Evolutionary conservation across 2,888 invertebrate species (phyloP), one percentile per base, ranked within the genome.

Genomic region (Cordilura impudica): DNA sequence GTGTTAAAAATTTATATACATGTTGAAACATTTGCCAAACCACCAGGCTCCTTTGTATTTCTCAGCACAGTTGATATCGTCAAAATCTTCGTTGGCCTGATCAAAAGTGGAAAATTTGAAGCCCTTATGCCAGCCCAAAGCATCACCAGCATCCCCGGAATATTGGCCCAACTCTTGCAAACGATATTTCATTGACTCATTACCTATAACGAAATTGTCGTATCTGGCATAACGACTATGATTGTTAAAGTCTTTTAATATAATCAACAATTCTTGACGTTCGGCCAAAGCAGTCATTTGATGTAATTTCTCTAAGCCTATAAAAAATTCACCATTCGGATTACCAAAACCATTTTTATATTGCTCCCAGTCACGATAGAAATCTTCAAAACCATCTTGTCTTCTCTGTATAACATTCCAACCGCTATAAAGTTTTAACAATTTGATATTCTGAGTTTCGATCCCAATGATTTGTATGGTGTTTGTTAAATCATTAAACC

Each of bases 1-100:
- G 3, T 26, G 31, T 31, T 8, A 5, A 31, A 31, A 1, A 47
- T 8, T 53, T 19, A 75, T 67, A 67, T 19, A 75, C 74, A 67
- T 69, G 2, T 67, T 67, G 31, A 61, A 75, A 21, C 74, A 75
- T 39, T 75, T 75, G 39, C 69, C 67, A 54, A 75, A 75, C 74
- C 74, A 75, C 74, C 74, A 75, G 10, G 35, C 74, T 1, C 61
- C 67, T 2, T 67, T 61, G 61, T 67, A 75, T 8, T 67, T 60
- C 14, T 26, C n/a, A 4, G 74, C 74, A 47, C 74, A 75, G 39
- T 75, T 75, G 1, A 35, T 6, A 4, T 54, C 60, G 14, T 67
- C 54, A 47, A 67, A 67, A 47, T 69, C 69, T 39, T 45, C 45
- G 8, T 45, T 45, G 14, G 10, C 45, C 14, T 45, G 45, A 14